Evolutionary conservation across 2,888 invertebrate genomes (phyloP).

Genomic region (Monoplex corrugatus): DNA sequence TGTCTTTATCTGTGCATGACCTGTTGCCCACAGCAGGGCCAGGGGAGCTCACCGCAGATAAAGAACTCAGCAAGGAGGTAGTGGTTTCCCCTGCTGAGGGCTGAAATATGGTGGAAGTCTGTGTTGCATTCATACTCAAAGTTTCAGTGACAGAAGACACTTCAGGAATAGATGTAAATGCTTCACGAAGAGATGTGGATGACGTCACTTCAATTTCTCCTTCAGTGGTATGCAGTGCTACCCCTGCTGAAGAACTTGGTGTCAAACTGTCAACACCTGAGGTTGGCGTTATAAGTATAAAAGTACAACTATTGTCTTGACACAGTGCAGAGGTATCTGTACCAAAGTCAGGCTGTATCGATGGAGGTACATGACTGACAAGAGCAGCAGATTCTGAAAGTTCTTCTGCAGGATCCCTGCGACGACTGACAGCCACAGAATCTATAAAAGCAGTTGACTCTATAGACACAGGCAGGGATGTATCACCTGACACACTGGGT

Average conservation of each 20-base stretch:
- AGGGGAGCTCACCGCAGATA: slow-evolving; percentile 17
- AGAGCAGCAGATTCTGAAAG: background rate
- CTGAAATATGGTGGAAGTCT: background rate
- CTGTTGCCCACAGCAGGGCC: background rate
- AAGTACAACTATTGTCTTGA: background rate
- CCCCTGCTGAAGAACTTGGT: background rate
- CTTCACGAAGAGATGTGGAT: background rate
- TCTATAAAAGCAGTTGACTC: background rate
- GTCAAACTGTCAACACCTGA: background rate
- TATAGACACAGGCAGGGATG: background rate
- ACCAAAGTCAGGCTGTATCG: background rate
- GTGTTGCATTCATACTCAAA: background rate
- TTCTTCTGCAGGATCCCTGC: background rate
- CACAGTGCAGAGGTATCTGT: background rate
- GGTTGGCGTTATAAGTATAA: background rate
- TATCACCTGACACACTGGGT: background rate
- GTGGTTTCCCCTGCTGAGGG: background rate
- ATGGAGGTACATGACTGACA: background rate
- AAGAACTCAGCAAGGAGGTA: background rate
- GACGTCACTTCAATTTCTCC: background rate
- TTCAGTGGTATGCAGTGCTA: no score
- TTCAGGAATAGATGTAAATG: background rate
- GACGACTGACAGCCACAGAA: slow-evolving; percentile 27
- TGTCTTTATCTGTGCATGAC: slow-evolving; percentile 15
- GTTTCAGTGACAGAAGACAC: background rate